Evolutionary conservation across 2,113 vertebrate genomes (phyloP).

Genomic region (Paralichthys olivaceus): DNA sequence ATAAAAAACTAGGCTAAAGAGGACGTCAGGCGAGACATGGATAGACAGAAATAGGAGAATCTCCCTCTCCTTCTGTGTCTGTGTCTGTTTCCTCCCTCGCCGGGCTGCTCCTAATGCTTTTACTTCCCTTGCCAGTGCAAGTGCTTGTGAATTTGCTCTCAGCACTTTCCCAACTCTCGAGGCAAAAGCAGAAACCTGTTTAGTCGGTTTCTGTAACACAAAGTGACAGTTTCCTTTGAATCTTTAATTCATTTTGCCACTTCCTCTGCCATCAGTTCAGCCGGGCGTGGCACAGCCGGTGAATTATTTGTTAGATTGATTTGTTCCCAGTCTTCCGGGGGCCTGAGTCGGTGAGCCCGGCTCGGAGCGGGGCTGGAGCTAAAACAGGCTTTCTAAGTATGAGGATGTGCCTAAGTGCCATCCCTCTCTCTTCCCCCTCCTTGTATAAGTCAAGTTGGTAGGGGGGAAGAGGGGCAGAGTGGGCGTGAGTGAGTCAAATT

Average conservation of each 20-base stretch:
- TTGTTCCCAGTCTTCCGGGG: slow-evolving; percentile 78
- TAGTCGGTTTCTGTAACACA: slow-evolving; percentile 86
- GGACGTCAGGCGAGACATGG: slow-evolving; percentile 38
- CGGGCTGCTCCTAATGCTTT: slow-evolving; percentile 78
- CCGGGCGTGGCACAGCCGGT: slow-evolving; percentile 85
- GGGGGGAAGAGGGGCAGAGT: neutral
- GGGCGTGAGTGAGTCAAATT: slow-evolving; percentile 38
- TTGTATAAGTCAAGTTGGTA: slow-evolving; percentile 58
- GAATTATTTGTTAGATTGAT: slow-evolving; percentile 91
- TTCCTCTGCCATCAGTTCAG: slow-evolving; percentile 89
- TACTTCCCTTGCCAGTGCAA: slow-evolving; percentile 70
- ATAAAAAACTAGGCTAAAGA: slow-evolving; percentile 64
- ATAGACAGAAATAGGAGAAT: slow-evolving; percentile 65
- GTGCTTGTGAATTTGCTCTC: slow-evolving; percentile 84
- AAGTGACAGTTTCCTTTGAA: slow-evolving; percentile 93
- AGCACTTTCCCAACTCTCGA: slow-evolving; percentile 82
- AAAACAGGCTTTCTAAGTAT: slow-evolving; percentile 81
- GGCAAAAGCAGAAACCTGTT: slow-evolving; percentile 84
- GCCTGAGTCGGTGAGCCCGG: slow-evolving; percentile 47
- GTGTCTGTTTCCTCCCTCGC: slow-evolving; percentile 38
- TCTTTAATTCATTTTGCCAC: slow-evolving; percentile 93
- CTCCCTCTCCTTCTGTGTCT: slow-evolving; percentile 40
- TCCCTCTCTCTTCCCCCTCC: slow-evolving; percentile 28
- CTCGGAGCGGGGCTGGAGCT: slow-evolving; percentile 68
- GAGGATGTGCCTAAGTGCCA: slow-evolving; percentile 77